Conservation (phyloP, 2,797 vertebrate genomes). For the Xenopus petersii region DNA sequence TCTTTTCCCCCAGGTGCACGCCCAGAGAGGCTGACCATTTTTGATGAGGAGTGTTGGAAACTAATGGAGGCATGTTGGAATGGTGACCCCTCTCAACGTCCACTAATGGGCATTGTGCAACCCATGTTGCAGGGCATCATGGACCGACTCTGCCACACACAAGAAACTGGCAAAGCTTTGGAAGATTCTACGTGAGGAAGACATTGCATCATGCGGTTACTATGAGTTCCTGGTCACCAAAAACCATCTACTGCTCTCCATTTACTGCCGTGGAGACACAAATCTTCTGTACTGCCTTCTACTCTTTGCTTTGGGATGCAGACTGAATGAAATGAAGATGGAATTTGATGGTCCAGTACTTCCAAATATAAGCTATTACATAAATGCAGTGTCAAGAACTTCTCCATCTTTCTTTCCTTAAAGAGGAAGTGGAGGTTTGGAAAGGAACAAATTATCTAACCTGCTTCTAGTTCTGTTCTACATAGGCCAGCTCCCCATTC, state of each 20-base stretch:
- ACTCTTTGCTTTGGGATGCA: background rate
- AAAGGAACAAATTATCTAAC: background rate
- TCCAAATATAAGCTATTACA: slow-evolving; percentile 17
- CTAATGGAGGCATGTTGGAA: slow-evolving; percentile 98
- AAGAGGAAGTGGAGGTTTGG: background rate
- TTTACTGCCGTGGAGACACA: background rate
- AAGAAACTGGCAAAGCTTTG: slow-evolving; percentile 72
- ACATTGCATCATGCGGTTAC: slow-evolving; percentile 1
- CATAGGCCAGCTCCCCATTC: background rate
- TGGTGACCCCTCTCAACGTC: slow-evolving; percentile 86
- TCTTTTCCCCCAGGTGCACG: slow-evolving; percentile 72
- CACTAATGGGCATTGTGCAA: slow-evolving; percentile 91
- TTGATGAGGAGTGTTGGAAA: slow-evolving; percentile 98
- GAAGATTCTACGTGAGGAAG: slow-evolving; percentile 85
- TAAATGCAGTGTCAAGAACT: slow-evolving; percentile 1
- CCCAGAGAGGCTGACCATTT: slow-evolving; percentile 81
- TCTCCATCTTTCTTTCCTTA: background rate
- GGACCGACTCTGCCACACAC: slow-evolving; percentile 80
- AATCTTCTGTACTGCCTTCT: background rate
- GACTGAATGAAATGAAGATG: background rate
- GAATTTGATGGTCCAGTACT: background rate
- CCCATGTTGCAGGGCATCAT: slow-evolving; percentile 90
- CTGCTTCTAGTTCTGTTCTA: background rate
- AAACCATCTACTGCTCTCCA: background rate
- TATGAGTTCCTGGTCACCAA: slow-evolving; percentile 11